Base-by-base conservation (phyloP, 1,140 invertebrate genomes). In the Pentalonia nigronervosa region DNA sequence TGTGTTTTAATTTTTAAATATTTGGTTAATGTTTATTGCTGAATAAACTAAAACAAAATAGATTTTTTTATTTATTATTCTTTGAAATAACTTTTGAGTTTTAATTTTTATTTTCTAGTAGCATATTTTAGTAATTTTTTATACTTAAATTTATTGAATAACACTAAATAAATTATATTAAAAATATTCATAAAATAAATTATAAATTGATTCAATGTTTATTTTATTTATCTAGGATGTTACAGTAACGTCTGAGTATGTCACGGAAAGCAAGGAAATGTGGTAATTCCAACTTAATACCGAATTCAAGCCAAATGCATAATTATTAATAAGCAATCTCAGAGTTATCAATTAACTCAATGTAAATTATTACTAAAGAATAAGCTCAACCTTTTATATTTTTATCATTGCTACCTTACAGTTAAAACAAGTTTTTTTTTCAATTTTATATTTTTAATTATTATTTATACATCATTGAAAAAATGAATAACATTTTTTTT, bases 161-260 rank as follows among this genome's bases (percentile, higher is more conserved):
- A 9, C 9, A 60, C 8, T 60, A 11, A 60, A 60, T 60, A 60
- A 11, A 30, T 60, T 60, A 30, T 60, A 30, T 30, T 11, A 60
- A 60, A 60, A 60, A 60, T 60, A 0, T 30, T 60, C 9, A 30
- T 60, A 60, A 67, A 67, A 67, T n/a, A 14, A 67, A 0, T n/a
- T 67, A 30, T n/a, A 11, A 67, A 67, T 67, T 67, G 14, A 30
- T n/a, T 67, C 8, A 67, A 67, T 30, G 30, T 14, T 25, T 67
- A 14, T 89, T 89, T 89, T 45, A 23, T 89, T 34, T 53, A 9
- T 53, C 8, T 56, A 89, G 87, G 11, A 89, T 89, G 87, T 89
- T 34, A 36, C 47, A 14, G 87, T 89, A 34, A 23, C 0, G 7
- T 89, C 87, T 41, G 87, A 89, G n/a, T 53, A 89, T 67, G 9